Evolutionary conservation across 2,888 invertebrate species (phyloP).

Genomic region (Drosophila quasianomalipes): DNA sequence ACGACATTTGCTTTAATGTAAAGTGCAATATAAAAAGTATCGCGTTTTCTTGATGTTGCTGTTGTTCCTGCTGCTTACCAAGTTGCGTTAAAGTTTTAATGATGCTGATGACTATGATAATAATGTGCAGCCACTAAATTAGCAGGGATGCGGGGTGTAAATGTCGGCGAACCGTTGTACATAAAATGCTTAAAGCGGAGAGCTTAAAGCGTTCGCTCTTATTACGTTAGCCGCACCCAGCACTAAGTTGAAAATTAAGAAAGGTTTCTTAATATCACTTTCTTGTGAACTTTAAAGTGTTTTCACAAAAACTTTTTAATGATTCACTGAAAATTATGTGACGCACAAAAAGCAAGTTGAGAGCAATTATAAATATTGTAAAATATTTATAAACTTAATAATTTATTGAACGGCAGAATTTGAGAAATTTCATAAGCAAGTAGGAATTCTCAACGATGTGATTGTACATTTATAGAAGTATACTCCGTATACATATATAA

Average conservation of each 20-base stretch:
- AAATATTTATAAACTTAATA: neutral
- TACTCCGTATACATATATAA: neutral
- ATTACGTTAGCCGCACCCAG: neutral
- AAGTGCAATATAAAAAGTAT: slow-evolving; percentile 82
- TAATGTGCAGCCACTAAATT: slow-evolving; percentile 81
- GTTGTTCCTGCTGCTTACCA: slow-evolving; percentile 55
- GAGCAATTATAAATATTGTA: neutral
- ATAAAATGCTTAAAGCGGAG: slow-evolving; percentile 43
- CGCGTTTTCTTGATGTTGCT: slow-evolving; percentile 49
- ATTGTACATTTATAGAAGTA: neutral
- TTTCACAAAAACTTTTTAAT: neutral
- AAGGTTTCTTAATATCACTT: neutral
- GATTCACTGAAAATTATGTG: neutral
- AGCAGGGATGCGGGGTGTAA: slow-evolving; percentile 56
- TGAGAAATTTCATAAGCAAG: neutral
- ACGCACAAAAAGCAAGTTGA: too few relatives aligned
- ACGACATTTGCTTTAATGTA: slow-evolving; percentile 77
- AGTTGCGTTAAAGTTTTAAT: slow-evolving; percentile 79
- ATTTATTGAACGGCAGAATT: neutral
- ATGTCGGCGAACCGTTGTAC: slow-evolving; percentile 27
- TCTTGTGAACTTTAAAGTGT: neutral
- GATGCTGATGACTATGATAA: slow-evolving; percentile 82
- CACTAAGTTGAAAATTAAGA: neutral
- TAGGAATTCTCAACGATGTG: too few relatives aligned
- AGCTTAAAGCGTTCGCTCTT: slow-evolving; percentile 16